Conservation (phyloP, 2,113 vertebrate genomes). For the Australoheros scitulus region DNA sequence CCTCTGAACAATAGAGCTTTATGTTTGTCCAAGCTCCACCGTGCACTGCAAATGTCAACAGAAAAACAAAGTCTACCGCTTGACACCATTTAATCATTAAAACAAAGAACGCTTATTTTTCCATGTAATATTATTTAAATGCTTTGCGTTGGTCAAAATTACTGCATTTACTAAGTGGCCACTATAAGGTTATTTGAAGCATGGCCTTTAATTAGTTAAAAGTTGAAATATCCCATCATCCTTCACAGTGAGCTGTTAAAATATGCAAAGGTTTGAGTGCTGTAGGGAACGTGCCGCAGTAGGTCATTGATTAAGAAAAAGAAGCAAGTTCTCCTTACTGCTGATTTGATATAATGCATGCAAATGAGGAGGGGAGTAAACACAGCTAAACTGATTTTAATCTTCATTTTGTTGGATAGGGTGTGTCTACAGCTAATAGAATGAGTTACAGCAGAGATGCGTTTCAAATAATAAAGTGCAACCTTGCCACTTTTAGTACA, state of each 20-base stretch:
- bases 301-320: background rate
- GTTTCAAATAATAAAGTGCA: background rate
- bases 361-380: background rate
- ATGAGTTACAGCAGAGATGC: background rate
- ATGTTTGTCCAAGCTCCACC: constrained; percentile 31
- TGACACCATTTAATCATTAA: constrained; percentile 21
- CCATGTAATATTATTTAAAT: background rate
- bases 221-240: background rate
- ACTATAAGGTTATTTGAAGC: background rate
- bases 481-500: background rate
- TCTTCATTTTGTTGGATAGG: background rate
- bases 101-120: background rate
- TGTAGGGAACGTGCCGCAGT: background rate
- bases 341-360: constrained; percentile 6
- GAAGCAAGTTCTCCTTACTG: background rate
- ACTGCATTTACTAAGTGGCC: constrained; percentile 30
- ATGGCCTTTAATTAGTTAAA: background rate
- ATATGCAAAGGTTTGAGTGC: constrained; percentile 3
- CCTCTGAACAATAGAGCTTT: constrained; percentile 56
- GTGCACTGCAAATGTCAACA: constrained; percentile 40
- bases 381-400: background rate
- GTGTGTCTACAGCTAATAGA: background rate
- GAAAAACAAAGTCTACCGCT: constrained; percentile 35
- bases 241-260: background rate
- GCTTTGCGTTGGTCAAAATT: background rate